Evolutionary conservation across 1,140 invertebrate species (phyloP), one percentile per base, ranked within the genome.

Genomic region (Elymnias hypermnestra): DNA sequence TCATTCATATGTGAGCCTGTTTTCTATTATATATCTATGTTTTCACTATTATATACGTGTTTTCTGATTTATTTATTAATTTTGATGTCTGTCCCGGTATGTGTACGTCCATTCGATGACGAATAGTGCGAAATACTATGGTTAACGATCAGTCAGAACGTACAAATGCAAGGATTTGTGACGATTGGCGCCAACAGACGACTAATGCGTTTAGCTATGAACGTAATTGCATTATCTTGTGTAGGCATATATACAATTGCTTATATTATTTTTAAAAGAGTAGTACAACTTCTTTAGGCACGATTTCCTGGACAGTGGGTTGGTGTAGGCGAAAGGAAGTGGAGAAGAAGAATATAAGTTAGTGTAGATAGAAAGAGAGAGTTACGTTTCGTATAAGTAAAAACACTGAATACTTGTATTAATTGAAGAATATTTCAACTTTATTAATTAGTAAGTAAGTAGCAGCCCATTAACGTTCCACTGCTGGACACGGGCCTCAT

Each of bases 131-230:
- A 45, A 46, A 31, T 37, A 57, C 54, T 57, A 47, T 43, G 35
- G 39, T 35, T 48, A 43, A 46, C 18, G 40, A 33, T 19, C 28
- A 37, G 15, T 39, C 25, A 39, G 33, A 35, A 35, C 14, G 38
- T 39, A 39, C 36, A 35, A 52, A 45, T 45, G 39, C 44, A 48
- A 48, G 40, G 51, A 54, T 54, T 47, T 43, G 35, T 39, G 35
- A 19, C 41, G 39, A 42, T 29, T 18, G 37, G 47, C 47, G 47
- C 23, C 39, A 36, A 14, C 33, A 19, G 47, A 50, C 41, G 21
- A 45, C 42, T 52, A 52, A 52, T 52, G 41, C 42, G 49, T 19
- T 52, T 52, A 52, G 41, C 26, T 37, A 38, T 28, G 13, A 7
- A 39, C 37, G 28, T 52, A 44, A 45, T 50, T 50, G 47, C 25